Evolutionary conservation across 2,113 vertebrate genomes (phyloP).

Genomic region (Indri indri): DNA sequence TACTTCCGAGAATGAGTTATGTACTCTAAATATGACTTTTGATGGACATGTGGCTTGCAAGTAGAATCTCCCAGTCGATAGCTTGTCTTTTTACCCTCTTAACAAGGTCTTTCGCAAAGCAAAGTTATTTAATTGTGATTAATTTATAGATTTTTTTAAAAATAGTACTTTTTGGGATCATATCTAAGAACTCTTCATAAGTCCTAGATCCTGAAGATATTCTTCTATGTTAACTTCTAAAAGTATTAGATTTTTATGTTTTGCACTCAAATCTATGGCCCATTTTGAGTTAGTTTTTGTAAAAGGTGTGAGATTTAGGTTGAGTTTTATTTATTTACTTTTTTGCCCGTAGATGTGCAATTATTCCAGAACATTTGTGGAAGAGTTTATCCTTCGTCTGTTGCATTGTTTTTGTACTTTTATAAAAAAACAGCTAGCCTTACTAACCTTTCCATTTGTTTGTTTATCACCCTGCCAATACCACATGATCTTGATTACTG

Average conservation of each 20-base stretch:
- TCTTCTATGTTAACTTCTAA: neutral
- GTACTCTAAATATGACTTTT: neutral
- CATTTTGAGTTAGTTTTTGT: neutral
- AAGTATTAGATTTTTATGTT: neutral
- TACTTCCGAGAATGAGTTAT: neutral
- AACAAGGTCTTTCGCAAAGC: neutral
- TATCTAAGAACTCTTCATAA: neutral
- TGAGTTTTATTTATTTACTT: neutral
- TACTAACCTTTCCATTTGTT: neutral
- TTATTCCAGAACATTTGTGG: neutral
- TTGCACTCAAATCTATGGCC: neutral
- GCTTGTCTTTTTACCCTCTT: neutral
- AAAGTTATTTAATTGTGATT: neutral
- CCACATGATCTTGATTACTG: neutral
- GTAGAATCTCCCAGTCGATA: neutral
- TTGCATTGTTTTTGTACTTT: neutral
- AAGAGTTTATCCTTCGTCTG: neutral
- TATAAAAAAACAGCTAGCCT: neutral
- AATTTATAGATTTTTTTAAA: neutral
- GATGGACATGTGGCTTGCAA: neutral
- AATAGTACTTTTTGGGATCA: neutral
- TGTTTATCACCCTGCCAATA: neutral
- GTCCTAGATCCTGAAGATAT: neutral
- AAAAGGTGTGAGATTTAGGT: neutral
- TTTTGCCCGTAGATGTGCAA: neutral